phyloP scores from a whole-genome alignment of 2,113 vertebrate genomes.

The Clarias batrachus region DNA sequence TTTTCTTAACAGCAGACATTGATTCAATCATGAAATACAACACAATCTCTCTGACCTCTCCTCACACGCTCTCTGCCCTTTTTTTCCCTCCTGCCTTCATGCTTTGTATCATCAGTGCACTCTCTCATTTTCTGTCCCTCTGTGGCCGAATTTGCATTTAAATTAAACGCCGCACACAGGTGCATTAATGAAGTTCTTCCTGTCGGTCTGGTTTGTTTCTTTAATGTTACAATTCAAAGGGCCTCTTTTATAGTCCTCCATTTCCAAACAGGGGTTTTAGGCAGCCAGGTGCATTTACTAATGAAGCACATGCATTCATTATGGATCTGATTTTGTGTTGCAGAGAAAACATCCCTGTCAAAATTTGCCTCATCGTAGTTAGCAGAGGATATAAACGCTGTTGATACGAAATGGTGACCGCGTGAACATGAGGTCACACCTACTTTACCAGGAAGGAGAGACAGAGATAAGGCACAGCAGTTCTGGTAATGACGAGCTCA shows the following conservation, averaged over 20 bases:
- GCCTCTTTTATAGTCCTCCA: neutral
- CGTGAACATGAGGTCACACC: too few relatives aligned
- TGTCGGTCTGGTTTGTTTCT: constrained; percentile 7
- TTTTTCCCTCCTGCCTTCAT: neutral
- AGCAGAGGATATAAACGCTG: neutral
- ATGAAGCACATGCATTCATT: neutral
- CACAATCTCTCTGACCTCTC: neutral
- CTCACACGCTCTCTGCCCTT: neutral
- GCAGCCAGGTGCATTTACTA: constrained; percentile 17
- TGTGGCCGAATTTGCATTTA: constrained; percentile 25
- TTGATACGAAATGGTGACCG: neutral
- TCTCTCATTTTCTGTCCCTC: neutral
- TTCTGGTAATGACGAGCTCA: too few relatives aligned
- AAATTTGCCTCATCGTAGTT: neutral
- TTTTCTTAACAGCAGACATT: neutral
- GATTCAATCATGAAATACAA: constrained; percentile 1
- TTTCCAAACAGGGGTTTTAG: constrained; percentile 17
- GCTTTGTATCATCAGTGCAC: constrained; percentile 1
- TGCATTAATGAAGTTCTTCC: constrained; percentile 36
- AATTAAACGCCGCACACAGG: constrained; percentile 19
- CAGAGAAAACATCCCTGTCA: neutral
- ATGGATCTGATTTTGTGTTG: neutral
- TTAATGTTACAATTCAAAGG: constrained; percentile 16
- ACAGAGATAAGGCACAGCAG: too few relatives aligned
- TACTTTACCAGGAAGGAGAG: too few relatives aligned